Conservation (phyloP, 1,140 invertebrate genomes). For the Conopomorpha cramerella region DNA sequence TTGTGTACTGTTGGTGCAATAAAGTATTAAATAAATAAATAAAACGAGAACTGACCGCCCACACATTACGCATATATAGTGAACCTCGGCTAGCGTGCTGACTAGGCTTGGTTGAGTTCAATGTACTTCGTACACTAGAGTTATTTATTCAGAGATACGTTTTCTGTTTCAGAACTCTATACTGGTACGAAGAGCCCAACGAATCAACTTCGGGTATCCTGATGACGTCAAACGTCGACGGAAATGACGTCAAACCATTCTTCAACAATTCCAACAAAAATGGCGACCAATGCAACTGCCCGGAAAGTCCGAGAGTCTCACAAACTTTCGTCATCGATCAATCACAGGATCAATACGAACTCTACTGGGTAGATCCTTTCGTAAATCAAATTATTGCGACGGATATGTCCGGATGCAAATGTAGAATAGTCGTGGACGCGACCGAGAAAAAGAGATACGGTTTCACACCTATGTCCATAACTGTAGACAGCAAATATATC, state of each 20-base stretch:
- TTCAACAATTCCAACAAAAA: conserved; percentile 50
- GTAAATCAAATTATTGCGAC: conserved; percentile 65
- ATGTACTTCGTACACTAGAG: no score
- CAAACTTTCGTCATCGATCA: conserved; percentile 70
- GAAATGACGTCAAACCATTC: conserved; percentile 62
- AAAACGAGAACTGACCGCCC: no score
- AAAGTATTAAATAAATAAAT: no score
- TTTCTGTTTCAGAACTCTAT: conserved; percentile 70
- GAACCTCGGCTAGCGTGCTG: neutral
- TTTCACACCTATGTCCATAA: conserved; percentile 64
- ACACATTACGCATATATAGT: no score
- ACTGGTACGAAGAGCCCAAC: conserved; percentile 71
- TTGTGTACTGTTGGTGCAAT: no score
- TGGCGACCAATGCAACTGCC: conserved; percentile 61
- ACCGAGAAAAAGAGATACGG: conserved; percentile 47
- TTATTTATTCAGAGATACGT: no score
- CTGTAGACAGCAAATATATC: conserved; percentile 68
- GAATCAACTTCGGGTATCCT: conserved; percentile 60
- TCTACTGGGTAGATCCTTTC: conserved; percentile 70
- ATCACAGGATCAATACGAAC: conserved; percentile 57
- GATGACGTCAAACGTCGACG: conserved; percentile 66
- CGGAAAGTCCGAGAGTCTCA: conserved; percentile 62
- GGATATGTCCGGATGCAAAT: conserved; percentile 72
- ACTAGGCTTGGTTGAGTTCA: no score
- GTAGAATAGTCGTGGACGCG: conserved; percentile 63